Percentiles rank a stretch among this genome's conserved stretches.
These are phyloP conservation scores for Styela plicata DNA, from an alignment of 23 tunicate genomes.

Conservation along the genomic window DNA sequence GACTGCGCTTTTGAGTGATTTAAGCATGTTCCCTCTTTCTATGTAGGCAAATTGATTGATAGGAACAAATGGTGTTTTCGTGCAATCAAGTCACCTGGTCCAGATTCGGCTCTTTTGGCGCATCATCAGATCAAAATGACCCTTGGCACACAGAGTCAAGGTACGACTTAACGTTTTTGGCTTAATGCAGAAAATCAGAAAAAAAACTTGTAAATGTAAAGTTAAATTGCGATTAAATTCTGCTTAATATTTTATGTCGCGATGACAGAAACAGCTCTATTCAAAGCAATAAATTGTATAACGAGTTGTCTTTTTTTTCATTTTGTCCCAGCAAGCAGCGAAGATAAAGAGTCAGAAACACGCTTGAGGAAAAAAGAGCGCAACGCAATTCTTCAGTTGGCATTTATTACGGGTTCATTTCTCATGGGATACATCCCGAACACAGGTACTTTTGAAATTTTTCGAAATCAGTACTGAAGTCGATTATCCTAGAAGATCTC, in stretches of 20 bases:
- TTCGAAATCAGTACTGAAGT: too few relatives aligned
- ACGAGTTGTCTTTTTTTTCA: too few relatives aligned
- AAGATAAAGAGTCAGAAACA: slow-evolving; percentile 5
- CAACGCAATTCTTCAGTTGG: slow-evolving; percentile 21
- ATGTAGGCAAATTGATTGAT: background rate
- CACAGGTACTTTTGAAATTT: slow-evolving; percentile 24
- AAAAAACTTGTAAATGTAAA: too few relatives aligned
- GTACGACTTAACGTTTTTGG: background rate
- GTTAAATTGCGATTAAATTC: too few relatives aligned
- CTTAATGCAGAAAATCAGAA: too few relatives aligned
- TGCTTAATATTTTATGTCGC: too few relatives aligned
- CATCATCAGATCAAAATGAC: background rate
- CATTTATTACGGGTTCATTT: slow-evolving; percentile 31
- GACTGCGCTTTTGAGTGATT: too few relatives aligned
- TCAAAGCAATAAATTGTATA: too few relatives aligned
- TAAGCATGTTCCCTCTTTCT: background rate
- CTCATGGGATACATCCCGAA: slow-evolving; percentile 31
- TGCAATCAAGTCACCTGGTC: background rate
- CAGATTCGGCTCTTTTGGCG: background rate
- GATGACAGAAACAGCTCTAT: too few relatives aligned
- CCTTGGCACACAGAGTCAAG: background rate
- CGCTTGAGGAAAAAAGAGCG: slow-evolving; percentile 21
- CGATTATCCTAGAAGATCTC: too few relatives aligned
- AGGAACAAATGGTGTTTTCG: background rate
- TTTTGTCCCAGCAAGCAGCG: background rate